Evolutionary conservation across 2,113 vertebrate genomes (phyloP).

Genomic region (Plecotus auritus): DNA sequence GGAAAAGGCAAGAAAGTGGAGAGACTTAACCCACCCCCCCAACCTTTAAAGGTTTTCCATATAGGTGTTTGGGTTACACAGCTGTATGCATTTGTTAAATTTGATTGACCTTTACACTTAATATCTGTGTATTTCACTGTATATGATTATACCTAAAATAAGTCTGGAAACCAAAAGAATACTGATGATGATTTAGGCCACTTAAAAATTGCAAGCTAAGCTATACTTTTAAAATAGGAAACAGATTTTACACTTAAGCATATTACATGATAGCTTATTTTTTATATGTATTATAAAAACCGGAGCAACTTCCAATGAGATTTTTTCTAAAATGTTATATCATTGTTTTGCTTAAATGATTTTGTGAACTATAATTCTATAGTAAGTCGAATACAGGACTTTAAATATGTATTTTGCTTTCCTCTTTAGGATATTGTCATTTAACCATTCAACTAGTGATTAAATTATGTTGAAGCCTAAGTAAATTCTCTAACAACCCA

Average conservation of each 20-base stretch:
- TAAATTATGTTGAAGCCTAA: slow-evolving; percentile 7
- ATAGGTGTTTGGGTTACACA: neutral
- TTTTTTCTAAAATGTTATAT: neutral
- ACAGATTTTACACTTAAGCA: neutral
- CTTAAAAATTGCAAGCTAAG: neutral
- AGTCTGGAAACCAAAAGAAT: neutral
- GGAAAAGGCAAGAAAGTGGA: neutral
- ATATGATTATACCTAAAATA: neutral
- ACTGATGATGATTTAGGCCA: neutral
- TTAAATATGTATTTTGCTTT: slow-evolving; percentile 46
- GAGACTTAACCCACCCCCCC: neutral
- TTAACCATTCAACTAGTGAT: slow-evolving; percentile 10
- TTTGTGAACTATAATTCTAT: slow-evolving; percentile 62
- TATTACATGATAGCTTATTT: neutral
- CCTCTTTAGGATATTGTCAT: slow-evolving; percentile 34
- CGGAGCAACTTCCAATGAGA: slow-evolving; percentile 6
- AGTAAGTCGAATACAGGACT: neutral
- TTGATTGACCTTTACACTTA: neutral
- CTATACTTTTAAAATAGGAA: neutral
- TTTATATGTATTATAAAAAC: slow-evolving; percentile 13
- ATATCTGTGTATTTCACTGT: neutral
- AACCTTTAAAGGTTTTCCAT: neutral
- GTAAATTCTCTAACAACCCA: neutral
- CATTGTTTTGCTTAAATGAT: slow-evolving; percentile 32
- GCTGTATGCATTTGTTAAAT: neutral